Base-by-base conservation (phyloP, 2,888 invertebrate genomes). In the Polymixis lichenea region DNA sequence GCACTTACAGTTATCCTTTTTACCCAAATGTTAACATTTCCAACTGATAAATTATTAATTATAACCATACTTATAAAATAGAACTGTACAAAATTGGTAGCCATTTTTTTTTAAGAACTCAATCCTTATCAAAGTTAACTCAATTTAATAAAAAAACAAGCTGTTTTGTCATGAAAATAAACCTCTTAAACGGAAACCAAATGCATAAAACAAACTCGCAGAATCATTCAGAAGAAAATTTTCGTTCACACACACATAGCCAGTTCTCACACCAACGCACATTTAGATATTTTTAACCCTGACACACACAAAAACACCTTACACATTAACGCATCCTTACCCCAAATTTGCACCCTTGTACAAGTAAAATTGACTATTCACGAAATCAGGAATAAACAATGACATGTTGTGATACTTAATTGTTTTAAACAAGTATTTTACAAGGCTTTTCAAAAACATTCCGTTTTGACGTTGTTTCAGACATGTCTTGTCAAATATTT, bases 111-210 rank as follows among this genome's bases (percentile, higher is more conserved):
- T 17, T 46, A 60, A 60, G 55, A 22, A 66, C 5, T 28, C 8
- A 13, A 19, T 51, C 28, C 17, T 69, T 69, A 19, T 15, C 19
- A 32, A n/a, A 5, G n/a, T 17, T 56, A 61, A 60, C 66, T 66
- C 62, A 32, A 65, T 80, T 72, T 60, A 58, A 49, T 38, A 51
- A 72, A 32, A 65, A 72, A 38, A 58, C 28, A 71, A 60, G 62
- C 43, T 69, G 19, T 67, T 58, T 38, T 55, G 58, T 46, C 49
- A 25, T 56, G 55, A 66, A 64, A 69, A 77, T 76, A 72, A 82
- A 81, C 58, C 51, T 70, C n/a, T 53, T 38, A 53, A 49, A 64
- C 58, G 38, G 13, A 64, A 67, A 55, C 28, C 43, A 22, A 61
- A 49, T 49, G n/a, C 46, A 43, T 13, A 56, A 66, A 75, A 53